Base-by-base conservation (phyloP, 1,140 invertebrate species). In the Lanistes nyassanus region DNA sequence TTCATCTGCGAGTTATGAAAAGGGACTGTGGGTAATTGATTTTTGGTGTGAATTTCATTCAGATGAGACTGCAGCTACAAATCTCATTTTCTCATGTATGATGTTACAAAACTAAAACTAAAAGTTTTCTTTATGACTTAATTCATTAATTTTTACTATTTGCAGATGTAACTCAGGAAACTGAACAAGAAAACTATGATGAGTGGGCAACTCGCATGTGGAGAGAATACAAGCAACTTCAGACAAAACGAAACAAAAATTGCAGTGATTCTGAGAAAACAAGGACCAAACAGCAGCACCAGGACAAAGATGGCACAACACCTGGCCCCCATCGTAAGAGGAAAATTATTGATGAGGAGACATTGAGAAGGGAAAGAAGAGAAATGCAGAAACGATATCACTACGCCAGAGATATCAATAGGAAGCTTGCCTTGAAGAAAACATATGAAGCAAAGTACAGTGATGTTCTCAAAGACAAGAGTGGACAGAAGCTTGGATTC, bases 121-220 rank as follows among this genome's bases (percentile, higher is more conserved):
- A 53, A 53, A 23, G 13, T 53, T 53, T 53, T 23, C 23, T 13
- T 13, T 53, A 53, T 53, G 51, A 53, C 23, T 53, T 53, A 23
- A 13, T 13, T 53, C 13, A 53, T 53, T 23, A 60, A n/a, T 26
- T 19, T 3, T 67, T 67, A 5, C 34, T 11, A 47, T 6, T 55
- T 51, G 26, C 55, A 72, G 70, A 62, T 60, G 37, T 72, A 31
- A 29, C 21, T 4, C 62, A 76, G 34, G 74, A 81, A 64, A 56
- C 42, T 23, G 31, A 78, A 16, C n/a, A 66, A 47, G 83, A 84
- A 71, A 74, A 69, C 3, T 80, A 80, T 78, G 76, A 77, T 64
- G 79, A 84, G 42, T 84, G 83, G 83, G 76, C 81, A 3, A 71
- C 81, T 16, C 81, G 80, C 67, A 77, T 84, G 60, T 53, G 74